Base-by-base conservation (phyloP, 2,113 vertebrate genomes). In the Nannobrachium achirus region DNA sequence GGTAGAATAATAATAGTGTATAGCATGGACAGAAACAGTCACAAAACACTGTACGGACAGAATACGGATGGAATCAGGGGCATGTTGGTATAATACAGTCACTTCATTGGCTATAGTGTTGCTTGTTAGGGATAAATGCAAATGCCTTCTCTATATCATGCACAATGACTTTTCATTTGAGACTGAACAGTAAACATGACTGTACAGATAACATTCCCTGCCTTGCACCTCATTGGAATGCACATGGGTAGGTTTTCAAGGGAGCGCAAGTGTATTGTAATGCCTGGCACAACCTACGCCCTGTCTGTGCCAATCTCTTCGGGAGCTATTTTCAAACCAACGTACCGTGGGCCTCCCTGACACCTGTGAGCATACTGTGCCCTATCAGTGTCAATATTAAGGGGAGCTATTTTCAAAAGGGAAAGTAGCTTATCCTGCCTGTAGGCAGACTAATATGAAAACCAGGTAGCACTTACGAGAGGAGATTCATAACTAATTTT, bases 401-500 rank as follows among this genome's bases (percentile, higher is more conserved):
- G 11, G 11, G 42, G 11, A 44, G 42, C 8, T 50, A 16, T 50
- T 16, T 16, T 16, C 7, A 16, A 50, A 50, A 16, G 16, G n/a
- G 16, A 50, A 50, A 8, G 50, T 39, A n/a, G 4, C 49, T 33
- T 56, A 38, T 48, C 13, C 8, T 40, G 45, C n/a, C 49, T 55
- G 51, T 41, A 57, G 45, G 19, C 50, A 20, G 6, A 19, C 45
- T 53, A 53, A 48, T 48, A 48, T 14, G 42, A 44, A 44, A 44
- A 48, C 11, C 13, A 48, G 11, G 14, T 14, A 48, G 14, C 3
- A 49, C 39, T 56, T 13, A 65, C 48, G 18, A 66, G 71, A 56
- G 41, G 40, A 25, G 13, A 38, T 61, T 79, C 53, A 66, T 51
- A 62, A 0, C 45, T 48, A 11, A 48, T 65, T 66, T 76, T 18